Conservation (phyloP, 2,797 vertebrate genomes). For the Sus cebifrons region DNA sequence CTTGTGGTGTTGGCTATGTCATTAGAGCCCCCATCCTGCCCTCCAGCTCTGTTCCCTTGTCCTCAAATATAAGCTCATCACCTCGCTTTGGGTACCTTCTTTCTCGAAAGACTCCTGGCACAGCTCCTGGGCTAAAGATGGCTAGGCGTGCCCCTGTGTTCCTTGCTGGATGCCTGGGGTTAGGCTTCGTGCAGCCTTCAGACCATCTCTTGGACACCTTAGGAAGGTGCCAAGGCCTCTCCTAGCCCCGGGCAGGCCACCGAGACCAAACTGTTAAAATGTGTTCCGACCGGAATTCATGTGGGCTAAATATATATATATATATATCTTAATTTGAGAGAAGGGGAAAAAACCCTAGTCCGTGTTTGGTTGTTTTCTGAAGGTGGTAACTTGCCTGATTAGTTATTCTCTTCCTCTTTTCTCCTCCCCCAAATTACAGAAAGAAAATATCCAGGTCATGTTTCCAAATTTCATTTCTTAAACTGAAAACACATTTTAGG, state of each 20-base stretch:
- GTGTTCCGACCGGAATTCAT: neutral
- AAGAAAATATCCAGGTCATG: slow-evolving; percentile 73
- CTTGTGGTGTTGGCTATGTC: neutral
- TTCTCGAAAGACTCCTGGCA: neutral
- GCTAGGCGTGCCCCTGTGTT: neutral
- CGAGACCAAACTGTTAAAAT: neutral
- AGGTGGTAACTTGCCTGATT: neutral
- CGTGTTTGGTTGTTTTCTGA: neutral
- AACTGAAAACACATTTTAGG: slow-evolving; percentile 75
- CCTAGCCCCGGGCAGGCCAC: fast-evolving
- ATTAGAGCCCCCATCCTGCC: neutral
- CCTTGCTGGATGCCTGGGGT: neutral
- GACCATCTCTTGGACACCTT: neutral
- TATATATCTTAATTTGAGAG: neutral
- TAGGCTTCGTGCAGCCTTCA: neutral
- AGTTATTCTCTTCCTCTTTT: slow-evolving; percentile 53
- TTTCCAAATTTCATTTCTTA: slow-evolving; percentile 76
- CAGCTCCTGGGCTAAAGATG: neutral
- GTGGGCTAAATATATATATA: neutral
- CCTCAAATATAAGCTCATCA: neutral
- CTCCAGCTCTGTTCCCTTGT: neutral
- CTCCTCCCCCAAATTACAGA: slow-evolving; percentile 68
- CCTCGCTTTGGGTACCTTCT: neutral
- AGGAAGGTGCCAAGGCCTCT: neutral
- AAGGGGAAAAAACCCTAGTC: neutral